Evolutionary conservation across 2,113 vertebrate species (phyloP).

Genomic region (Mionectes macconnelli): DNA sequence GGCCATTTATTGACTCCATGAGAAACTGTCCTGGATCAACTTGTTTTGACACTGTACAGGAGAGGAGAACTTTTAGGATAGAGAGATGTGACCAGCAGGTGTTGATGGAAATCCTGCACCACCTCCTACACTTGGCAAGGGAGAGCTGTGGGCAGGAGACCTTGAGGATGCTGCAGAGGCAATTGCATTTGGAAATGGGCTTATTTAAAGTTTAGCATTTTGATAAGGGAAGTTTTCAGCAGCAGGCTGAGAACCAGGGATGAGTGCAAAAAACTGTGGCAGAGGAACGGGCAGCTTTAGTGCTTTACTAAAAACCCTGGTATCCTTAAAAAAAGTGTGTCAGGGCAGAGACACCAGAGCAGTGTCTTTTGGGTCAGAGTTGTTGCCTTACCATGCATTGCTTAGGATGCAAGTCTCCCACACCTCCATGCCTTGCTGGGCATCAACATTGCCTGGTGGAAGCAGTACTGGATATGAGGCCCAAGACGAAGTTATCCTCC

Average conservation of each 20-base stretch:
- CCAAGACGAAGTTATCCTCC: not conserved
- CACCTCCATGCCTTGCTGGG: not conserved
- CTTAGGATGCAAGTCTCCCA: not conserved
- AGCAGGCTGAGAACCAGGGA: not conserved
- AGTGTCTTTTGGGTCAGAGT: not conserved
- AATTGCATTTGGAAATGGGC: not conserved
- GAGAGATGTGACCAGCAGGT: not conserved
- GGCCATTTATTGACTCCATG: not conserved
- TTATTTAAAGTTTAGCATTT: not conserved
- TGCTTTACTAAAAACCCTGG: not conserved
- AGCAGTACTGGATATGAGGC: not conserved
- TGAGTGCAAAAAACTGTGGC: not conserved
- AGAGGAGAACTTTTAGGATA: not conserved
- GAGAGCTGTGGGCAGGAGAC: not conserved
- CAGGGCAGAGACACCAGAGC: not conserved
- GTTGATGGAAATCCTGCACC: not conserved
- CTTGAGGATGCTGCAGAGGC: not conserved
- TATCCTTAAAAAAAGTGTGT: not conserved
- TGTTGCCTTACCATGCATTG: not conserved
- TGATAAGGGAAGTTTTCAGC: not conserved
- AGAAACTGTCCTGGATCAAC: not conserved
- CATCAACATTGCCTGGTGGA: not conserved
- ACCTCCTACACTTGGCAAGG: not conserved
- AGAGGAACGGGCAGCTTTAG: not conserved
- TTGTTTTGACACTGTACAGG: not conserved